Evolutionary conservation across 1,140 invertebrate species (phyloP), one percentile per base, ranked within the genome.

Genomic region (Brachionus manjavacas): DNA sequence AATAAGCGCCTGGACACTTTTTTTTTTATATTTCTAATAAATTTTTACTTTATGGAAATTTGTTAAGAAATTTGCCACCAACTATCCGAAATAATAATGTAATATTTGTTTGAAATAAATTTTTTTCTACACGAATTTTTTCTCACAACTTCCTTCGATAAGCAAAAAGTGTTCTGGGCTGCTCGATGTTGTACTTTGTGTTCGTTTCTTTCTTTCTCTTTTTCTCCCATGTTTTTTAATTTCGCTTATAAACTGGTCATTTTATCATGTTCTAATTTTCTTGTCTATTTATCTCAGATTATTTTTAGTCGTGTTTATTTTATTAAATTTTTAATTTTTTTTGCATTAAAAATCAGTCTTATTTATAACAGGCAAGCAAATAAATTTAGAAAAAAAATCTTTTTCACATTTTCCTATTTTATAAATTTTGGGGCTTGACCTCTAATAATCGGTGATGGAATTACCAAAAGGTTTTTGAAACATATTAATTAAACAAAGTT

Each of bases 21-120:
- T 60, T 79, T 31, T 35, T 79, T 60, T 20, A 28, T 39, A 80
- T 39, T 80, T 60, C 31, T 80, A 60, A 43, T 39, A 35, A 80
- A 60, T 55, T 76, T 76, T 76, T 49, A 79, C 20, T 49, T 41
- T 64, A 76, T 76, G 43, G 25, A 76, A 76, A 35, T 76, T 76
- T 60, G 52, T 60, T 60, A 60, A 60, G 52, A 23, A 7, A 60
- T 60, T 60, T 60, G 52, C 52, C 52, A 60, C 52, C 20, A 60
- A 60, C 52, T 60, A 60, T 60, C 52, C 52, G 52, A 60, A 60
- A 60, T 60, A 60, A 60, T 60, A 60, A 20, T 60, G 52, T 60
- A 60, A 60, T 60, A 60, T 60, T 60, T 60, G 52, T 60, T 60
- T 60, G 52, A 60, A 60, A 60, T 60, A 60, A 60, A 60, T 60